phyloP scores from a whole-genome alignment of 2,888 invertebrate genomes.

The Iphiclides podalirius region DNA sequence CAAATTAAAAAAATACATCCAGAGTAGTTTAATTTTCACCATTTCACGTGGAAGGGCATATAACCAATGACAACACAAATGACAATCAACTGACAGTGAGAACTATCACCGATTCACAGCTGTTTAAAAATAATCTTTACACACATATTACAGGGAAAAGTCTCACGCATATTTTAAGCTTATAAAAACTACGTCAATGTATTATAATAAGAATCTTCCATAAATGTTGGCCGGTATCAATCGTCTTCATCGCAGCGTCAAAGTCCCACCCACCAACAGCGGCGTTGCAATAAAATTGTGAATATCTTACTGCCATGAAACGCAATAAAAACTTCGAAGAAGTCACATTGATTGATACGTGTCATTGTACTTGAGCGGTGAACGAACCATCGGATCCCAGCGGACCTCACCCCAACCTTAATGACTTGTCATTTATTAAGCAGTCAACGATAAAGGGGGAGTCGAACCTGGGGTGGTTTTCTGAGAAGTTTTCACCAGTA shows the following conservation, averaged over 20 bases:
- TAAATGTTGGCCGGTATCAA: conserved; percentile 6
- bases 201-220: conserved; percentile 9
- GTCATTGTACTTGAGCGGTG: conserved; percentile 35
- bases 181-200: too few species aligned
- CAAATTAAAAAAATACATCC: too few species aligned
- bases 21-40: too few species aligned
- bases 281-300: conserved; percentile 5
- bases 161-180: too few species aligned
- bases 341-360: conserved; percentile 39
- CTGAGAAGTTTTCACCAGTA: conserved; percentile 31
- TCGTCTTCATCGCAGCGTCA: conserved; percentile 2
- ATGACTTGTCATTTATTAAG: conserved; percentile 44
- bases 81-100: too few species aligned
- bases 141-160: too few species aligned
- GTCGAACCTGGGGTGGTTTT: conserved; percentile 39
- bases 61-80: too few species aligned
- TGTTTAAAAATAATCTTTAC: too few species aligned
- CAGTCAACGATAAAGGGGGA: conserved; percentile 25
- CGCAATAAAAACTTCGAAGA: conserved; percentile 10
- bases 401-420: conserved; percentile 28
- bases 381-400: conserved; percentile 9
- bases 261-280: neutral
- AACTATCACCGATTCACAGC: too few species aligned
- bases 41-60: too few species aligned
- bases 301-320: conserved; percentile 4